Conservation (phyloP, 2,888 invertebrate species). For the Fragum sueziense region DNA sequence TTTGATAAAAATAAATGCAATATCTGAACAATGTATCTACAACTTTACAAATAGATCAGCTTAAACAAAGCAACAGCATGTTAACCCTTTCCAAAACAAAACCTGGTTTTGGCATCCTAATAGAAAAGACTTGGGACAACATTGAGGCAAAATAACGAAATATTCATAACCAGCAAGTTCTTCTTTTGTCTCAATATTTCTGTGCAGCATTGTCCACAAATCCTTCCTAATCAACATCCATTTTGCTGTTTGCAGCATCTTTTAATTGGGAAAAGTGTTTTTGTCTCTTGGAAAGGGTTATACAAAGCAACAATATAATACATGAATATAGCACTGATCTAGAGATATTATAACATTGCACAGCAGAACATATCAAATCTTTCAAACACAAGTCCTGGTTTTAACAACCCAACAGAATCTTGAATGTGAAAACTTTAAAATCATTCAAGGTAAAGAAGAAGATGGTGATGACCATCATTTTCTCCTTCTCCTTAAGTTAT, state of each 20-base stretch:
- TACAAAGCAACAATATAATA: neutral
- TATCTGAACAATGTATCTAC: constrained; percentile 18
- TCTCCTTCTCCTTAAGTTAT: neutral
- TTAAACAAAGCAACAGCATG: neutral
- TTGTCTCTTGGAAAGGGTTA: neutral
- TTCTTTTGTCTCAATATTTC: neutral
- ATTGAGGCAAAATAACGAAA: neutral
- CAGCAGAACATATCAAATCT: neutral
- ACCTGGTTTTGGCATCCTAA: neutral
- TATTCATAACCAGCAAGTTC: neutral
- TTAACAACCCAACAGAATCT: neutral
- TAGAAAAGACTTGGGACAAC: neutral
- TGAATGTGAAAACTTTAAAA: no score
- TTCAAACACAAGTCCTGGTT: neutral
- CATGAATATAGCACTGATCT: no score
- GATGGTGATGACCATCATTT: neutral
- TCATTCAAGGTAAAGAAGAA: neutral
- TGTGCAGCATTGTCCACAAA: neutral
- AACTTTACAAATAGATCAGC: neutral
- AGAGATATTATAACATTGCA: no score
- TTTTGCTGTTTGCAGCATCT: neutral
- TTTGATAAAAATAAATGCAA: constrained; percentile 23
- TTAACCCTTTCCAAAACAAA: neutral
- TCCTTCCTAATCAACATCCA: neutral
- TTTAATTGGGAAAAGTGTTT: neutral